Evolutionary conservation across 2,888 invertebrate species (phyloP).

Genomic region (Mythimna loreyi): DNA sequence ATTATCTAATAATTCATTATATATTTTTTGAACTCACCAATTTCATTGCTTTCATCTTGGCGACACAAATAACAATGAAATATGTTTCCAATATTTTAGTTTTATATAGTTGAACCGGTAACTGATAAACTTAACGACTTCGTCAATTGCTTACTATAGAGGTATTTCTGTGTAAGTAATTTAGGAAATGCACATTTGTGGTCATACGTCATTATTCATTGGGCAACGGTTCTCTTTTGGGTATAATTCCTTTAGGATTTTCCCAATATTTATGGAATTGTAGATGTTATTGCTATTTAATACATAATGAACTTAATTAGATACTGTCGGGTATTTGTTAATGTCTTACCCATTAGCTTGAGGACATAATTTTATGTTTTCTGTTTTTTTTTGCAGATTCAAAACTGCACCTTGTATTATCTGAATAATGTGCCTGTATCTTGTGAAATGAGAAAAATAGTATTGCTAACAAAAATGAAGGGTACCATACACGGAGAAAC

Average conservation of each 20-base stretch:
- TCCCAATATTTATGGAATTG: constrained; percentile 7
- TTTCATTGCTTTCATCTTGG: constrained; percentile 49
- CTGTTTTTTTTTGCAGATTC: too few species aligned
- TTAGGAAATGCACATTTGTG: constrained; percentile 43
- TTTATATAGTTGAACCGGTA: constrained; percentile 53
- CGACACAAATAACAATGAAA: constrained; percentile 41
- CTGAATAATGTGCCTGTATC: background rate
- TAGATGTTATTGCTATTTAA: too few species aligned
- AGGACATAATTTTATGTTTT: too few species aligned
- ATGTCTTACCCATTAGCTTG: too few species aligned
- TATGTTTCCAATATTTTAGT: constrained; percentile 7
- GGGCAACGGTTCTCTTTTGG: background rate
- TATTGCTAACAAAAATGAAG: too few species aligned
- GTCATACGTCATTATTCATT: constrained; percentile 43
- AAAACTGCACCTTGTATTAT: background rate
- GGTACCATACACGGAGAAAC: too few species aligned
- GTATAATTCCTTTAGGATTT: constrained; percentile 23
- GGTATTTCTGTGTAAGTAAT: constrained; percentile 39
- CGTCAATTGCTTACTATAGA: constrained; percentile 35
- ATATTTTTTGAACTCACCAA: constrained; percentile 44
- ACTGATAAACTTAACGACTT: constrained; percentile 50
- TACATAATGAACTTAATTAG: too few species aligned
- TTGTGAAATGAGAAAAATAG: too few species aligned
- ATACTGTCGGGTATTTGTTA: too few species aligned
- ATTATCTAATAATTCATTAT: too few species aligned